Base-by-base conservation (phyloP, 2,888 invertebrate genomes). In the Acleris emargana region DNA sequence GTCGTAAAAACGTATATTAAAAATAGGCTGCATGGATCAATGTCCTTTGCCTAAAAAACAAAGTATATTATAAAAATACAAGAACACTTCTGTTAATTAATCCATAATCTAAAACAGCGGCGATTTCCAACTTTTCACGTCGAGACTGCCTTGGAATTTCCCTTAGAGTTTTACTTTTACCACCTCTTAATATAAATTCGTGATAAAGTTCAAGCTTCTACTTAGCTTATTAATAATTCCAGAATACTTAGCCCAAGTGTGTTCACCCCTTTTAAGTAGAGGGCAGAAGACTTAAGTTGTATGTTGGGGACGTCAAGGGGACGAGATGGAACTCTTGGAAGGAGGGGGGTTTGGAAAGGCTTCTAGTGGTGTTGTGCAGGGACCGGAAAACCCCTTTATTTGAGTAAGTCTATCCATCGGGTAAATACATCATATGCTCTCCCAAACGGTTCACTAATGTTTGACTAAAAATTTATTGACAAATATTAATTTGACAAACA, bases 261-360 rank as follows among this genome's bases (percentile, higher is more conserved):
- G 83, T 87, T 90, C 89, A 91, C 89, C 90, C 89, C 90, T 89
- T 90, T 91, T 90, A 91, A 89, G 89, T 83, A 84, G 73, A 82
- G 88, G 86, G 79, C 82, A 81, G 82, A 79, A 81, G 81, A 84
- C 86, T 88, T 88, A 88, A 88, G 86, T 86, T 83, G 81, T 79
- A 51, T 42, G 67, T 53, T 68, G 64, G 57, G 22, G 70, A 71
- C 71, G 78, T 80, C 77, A 80, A 76, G 73, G 75, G 73, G 68
- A 68, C 70, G 59, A 68, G 69, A 71, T 71, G 67, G 55, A 32
- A 32, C 32, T 25, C 25, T 60, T 60, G 58, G 54, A 50, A 25
- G 58, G 53, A 49, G 43, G 22, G 3, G 43, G 43, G 45, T 17
- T 45, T 45, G n/a, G 6, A n/a, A 6, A 43, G 5, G 16, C 43